These are phyloP conservation scores for Gasteruption jaculator DNA, from an alignment of 2,888 invertebrate species.

Conservation along the genomic window DNA sequence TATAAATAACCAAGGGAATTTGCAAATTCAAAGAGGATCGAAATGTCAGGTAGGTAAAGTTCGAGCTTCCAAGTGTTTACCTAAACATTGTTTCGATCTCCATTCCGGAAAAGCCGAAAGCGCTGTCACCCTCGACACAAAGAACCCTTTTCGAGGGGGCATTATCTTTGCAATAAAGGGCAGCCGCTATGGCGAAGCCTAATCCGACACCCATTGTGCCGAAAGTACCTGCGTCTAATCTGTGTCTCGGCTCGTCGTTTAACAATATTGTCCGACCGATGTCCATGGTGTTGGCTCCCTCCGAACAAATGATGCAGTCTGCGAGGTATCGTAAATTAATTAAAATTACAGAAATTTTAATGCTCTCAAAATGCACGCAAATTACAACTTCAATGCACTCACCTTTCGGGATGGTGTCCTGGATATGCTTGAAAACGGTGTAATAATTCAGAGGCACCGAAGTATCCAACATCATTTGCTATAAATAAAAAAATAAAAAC, in stretches of 20 bases:
- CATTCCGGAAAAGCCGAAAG: slow-evolving; percentile 98
- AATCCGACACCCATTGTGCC: slow-evolving; percentile 96
- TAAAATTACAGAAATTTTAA: neutral
- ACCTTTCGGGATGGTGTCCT: slow-evolving; percentile 66
- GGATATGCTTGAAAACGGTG: slow-evolving; percentile 82
- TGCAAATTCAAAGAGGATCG: no score
- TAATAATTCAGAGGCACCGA: slow-evolving; percentile 88
- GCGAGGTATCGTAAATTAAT: slow-evolving; percentile 32
- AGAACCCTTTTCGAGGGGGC: slow-evolving; percentile 79
- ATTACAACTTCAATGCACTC: slow-evolving; percentile 17
- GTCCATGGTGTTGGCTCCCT: slow-evolving; percentile 99
- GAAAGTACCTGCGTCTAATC: slow-evolving; percentile 93
- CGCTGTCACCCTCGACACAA: slow-evolving; percentile 95
- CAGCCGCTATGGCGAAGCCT: slow-evolving; percentile 90
- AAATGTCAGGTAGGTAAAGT: no score
- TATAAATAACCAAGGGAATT: neutral
- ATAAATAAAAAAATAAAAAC: slow-evolving; percentile 22
- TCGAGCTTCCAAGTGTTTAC: slow-evolving; percentile 36
- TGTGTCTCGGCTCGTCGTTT: slow-evolving; percentile 79
- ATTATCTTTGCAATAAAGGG: slow-evolving; percentile 80
- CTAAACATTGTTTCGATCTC: slow-evolving; percentile 93
- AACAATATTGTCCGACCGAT: slow-evolving; percentile 86
- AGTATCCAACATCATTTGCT: slow-evolving; percentile 67
- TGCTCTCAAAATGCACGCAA: neutral
- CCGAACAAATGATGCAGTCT: slow-evolving; percentile 89